phyloP scores from a whole-genome alignment of 2,888 invertebrate genomes.

The Pinctada fucata region DNA sequence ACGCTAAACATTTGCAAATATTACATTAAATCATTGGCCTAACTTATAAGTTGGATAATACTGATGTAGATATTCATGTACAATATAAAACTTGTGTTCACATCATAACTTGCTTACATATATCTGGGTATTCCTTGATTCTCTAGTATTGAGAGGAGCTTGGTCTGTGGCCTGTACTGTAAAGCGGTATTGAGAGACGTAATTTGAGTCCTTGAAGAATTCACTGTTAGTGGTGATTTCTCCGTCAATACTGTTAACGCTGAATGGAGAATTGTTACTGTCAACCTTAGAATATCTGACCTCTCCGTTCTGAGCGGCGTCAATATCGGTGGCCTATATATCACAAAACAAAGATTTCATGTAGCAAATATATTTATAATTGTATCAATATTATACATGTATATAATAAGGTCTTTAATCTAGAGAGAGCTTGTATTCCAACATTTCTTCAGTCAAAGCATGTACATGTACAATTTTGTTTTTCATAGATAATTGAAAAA shows the following conservation, averaged over 20 bases:
- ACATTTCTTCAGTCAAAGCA: too few relatives aligned
- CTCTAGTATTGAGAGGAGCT: constrained; percentile 16
- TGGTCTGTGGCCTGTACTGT: constrained; percentile 48
- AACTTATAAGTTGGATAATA: too few relatives aligned
- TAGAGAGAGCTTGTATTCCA: too few relatives aligned
- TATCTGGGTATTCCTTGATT: constrained; percentile 37
- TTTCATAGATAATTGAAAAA: too few relatives aligned
- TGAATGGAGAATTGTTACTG: constrained; percentile 40
- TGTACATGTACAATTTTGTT: too few relatives aligned
- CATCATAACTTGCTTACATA: constrained; percentile 45
- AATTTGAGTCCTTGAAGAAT: constrained; percentile 35
- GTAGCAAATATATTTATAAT: neutral
- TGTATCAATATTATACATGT: neutral
- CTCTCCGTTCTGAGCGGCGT: constrained; percentile 47
- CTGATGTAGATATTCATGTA: too few relatives aligned
- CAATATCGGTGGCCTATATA: constrained; percentile 55
- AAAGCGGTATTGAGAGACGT: constrained; percentile 45
- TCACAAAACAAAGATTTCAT: neutral
- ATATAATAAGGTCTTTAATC: too few relatives aligned
- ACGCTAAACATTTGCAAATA: too few relatives aligned
- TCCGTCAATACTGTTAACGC: constrained; percentile 36
- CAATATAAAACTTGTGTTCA: too few relatives aligned
- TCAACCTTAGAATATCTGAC: constrained; percentile 43
- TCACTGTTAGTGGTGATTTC: constrained; percentile 38
- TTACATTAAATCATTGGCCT: too few relatives aligned